Conservation (phyloP, 1,140 invertebrate species). For the Brachionus plicatilis region DNA sequence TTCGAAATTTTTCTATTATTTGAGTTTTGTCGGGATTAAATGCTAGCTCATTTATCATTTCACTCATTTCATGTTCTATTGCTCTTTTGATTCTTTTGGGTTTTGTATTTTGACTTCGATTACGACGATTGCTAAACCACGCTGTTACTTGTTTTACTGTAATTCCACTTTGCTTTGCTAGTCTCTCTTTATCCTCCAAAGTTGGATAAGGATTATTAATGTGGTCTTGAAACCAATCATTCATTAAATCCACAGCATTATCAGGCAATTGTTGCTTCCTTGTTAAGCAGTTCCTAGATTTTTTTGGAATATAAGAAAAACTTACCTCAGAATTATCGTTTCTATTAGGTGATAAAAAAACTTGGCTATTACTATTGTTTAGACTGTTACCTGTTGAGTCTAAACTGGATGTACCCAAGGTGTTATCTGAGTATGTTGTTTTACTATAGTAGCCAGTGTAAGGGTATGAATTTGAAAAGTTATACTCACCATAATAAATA, state of each 20-base stretch:
- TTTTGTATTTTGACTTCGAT: conserved; percentile 51
- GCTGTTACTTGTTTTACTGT: conserved; percentile 49
- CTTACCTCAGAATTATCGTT: neutral
- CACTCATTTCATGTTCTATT: conserved; percentile 24
- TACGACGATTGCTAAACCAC: conserved; percentile 53
- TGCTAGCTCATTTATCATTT: neutral
- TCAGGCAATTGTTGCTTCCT: conserved; percentile 34
- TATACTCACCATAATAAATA: neutral
- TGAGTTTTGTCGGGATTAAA: neutral
- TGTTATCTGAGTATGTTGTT: neutral
- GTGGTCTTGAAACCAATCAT: conserved; percentile 47
- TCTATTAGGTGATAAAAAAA: neutral
- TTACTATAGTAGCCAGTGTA: neutral
- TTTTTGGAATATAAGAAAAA: neutral
- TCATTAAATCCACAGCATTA: conserved; percentile 46
- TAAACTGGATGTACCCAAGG: neutral
- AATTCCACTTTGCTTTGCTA: conserved; percentile 48
- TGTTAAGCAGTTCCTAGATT: neutral
- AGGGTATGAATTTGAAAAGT: neutral
- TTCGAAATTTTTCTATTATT: conserved; percentile 19
- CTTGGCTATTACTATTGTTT: neutral
- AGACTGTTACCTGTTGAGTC: neutral
- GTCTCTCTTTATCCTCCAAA: conserved; percentile 47
- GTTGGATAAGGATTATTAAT: conserved; percentile 51
- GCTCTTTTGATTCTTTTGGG: conserved; percentile 45